Percentiles rank a stretch among this genome's conserved stretches.
These are phyloP conservation scores for Heliconius nattereri DNA, from an alignment of 1,140 invertebrate species.

Conservation along the genomic window DNA sequence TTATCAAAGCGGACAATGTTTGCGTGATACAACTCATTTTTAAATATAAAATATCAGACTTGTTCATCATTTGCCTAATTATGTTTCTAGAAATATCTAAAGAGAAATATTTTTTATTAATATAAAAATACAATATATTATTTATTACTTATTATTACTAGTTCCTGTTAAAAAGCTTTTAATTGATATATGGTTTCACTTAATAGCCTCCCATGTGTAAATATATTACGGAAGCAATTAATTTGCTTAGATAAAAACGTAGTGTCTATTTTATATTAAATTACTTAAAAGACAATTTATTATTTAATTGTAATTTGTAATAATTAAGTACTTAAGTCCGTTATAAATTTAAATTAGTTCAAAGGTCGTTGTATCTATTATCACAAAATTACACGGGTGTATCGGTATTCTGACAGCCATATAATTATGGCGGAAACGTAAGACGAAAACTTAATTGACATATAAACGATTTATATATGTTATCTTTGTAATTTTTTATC, in stretches of 20 bases:
- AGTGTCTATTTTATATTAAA: neutral
- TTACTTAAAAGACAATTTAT: neutral
- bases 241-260: neutral
- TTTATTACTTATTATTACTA: too few species aligned
- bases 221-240: neutral
- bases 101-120: too few species aligned
- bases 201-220: neutral
- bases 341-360: slow-evolving; percentile 19
- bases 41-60: too few species aligned
- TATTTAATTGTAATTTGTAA: neutral
- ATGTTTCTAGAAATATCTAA: too few species aligned
- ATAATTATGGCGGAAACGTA: slow-evolving; percentile 25
- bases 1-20: too few species aligned
- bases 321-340: neutral
- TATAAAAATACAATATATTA: too few species aligned
- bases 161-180: neutral
- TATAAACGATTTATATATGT: neutral
- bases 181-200: neutral
- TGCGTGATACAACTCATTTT: too few species aligned
- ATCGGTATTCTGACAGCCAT: slow-evolving; percentile 18
- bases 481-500: slow-evolving; percentile 1
- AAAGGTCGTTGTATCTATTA: slow-evolving; percentile 20
- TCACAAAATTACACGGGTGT: slow-evolving; percentile 5
- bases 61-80: too few species aligned
- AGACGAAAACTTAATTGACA: slow-evolving; percentile 9